A percentile compares a stretch with the other conserved stretches of the same genome.
Evolutionary conservation across 1,140 invertebrate genomes (phyloP).

Genomic region (Periplaneta americana): DNA sequence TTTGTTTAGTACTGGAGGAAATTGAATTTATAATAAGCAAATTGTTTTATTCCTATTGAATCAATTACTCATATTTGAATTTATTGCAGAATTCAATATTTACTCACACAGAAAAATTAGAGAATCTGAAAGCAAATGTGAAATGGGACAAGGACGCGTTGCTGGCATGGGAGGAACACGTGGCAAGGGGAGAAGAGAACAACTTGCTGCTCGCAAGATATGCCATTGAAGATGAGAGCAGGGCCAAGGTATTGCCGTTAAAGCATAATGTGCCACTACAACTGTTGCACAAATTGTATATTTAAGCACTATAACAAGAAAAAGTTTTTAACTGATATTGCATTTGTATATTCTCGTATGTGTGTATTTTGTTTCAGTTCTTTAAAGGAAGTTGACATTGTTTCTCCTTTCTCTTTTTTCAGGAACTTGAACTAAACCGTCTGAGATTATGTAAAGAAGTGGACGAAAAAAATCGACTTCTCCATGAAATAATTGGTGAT

Average conservation of each 20-base stretch:
- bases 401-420: not conserved
- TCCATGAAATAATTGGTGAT: slow-evolving; percentile 32
- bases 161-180: slow-evolving; percentile 52
- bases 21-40: too few relatives aligned
- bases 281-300: too few relatives aligned
- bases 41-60: not conserved
- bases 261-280: too few relatives aligned
- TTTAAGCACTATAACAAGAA: too few relatives aligned
- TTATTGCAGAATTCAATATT: slow-evolving; percentile 32
- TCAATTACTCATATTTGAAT: not conserved
- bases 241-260: slow-evolving; percentile 57
- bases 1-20: too few relatives aligned
- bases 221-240: slow-evolving; percentile 53
- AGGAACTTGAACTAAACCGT: slow-evolving; percentile 40
- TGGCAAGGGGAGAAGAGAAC: slow-evolving; percentile 51
- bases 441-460: slow-evolving; percentile 33
- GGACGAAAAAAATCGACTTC: slow-evolving; percentile 23
- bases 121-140: slow-evolving; percentile 47
- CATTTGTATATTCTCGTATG: not conserved
- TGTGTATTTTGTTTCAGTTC: not conserved
- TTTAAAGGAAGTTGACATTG: not conserved
- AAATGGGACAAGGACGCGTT: slow-evolving; percentile 54
- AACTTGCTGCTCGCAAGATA: slow-evolving; percentile 56
- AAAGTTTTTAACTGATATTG: too few relatives aligned
- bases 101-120: slow-evolving; percentile 46